A percentile compares a stretch with the other conserved stretches of the same genome.
Evolutionary conservation across 1,140 invertebrate species (phyloP).

Genomic region (Phocides pigmalion): DNA sequence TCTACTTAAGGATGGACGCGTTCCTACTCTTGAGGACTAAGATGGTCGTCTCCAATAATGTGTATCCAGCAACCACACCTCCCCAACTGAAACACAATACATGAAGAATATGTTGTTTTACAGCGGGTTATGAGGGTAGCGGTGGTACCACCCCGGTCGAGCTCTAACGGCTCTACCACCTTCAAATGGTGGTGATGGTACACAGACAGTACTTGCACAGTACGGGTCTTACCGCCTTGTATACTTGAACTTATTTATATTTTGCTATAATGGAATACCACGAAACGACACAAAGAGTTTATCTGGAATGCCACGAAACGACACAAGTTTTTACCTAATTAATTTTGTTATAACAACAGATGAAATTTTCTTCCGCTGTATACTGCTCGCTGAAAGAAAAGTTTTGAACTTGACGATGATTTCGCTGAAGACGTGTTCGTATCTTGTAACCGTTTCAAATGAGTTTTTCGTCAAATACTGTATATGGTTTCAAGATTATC

Average conservation of each 20-base stretch:
- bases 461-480: background rate
- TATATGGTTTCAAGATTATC: background rate
- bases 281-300: background rate
- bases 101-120: too few species aligned
- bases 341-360: slow-evolving; percentile 30
- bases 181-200: too few species aligned
- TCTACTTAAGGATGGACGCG: too few species aligned
- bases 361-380: slow-evolving; percentile 22
- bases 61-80: too few species aligned
- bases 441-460: slow-evolving; percentile 12
- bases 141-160: too few species aligned
- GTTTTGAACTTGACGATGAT: slow-evolving; percentile 37
- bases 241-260: background rate
- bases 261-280: background rate
- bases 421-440: slow-evolving; percentile 14
- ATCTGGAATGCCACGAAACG: background rate
- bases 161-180: too few species aligned
- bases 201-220: too few species aligned
- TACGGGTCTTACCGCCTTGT: too few species aligned
- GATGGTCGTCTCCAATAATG: too few species aligned
- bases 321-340: slow-evolving; percentile 23
- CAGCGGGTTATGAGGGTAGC: too few species aligned
- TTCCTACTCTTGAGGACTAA: too few species aligned
- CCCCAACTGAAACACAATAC: too few species aligned
- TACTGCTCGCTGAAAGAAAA: slow-evolving; percentile 42